Evolutionary conservation across 2,113 vertebrate genomes (phyloP), one percentile per base, ranked within the genome.

Genomic region (Noturus placidus): DNA sequence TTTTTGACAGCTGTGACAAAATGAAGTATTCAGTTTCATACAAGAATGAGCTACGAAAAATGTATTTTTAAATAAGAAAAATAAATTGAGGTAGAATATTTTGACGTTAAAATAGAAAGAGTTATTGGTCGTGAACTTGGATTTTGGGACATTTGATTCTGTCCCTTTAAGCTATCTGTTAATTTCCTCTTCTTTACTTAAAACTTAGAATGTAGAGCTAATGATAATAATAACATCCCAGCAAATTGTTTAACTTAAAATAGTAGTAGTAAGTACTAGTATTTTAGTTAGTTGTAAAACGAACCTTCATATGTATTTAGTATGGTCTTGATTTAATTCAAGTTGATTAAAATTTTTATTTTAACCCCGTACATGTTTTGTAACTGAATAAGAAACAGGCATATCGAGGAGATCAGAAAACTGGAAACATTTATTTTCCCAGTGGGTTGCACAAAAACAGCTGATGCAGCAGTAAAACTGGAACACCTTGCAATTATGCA

Each of bases 401-500:
- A 67, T 80, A 80, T 80, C 3, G 61, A 80, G 33, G 42, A 80
- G 2, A 25, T 86, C 2, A 33, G 63, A 13, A 25, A 8, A 30
- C 35, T 56, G 30, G 22, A 81, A 82, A 17, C 9, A 14, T 59
- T 54, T 56, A 38, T 25, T 82, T 82, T 82, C 9, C 50, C 67
- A 61, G 54, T 50, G 22, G 33, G 15, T 87, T 82, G 5, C 35
- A 46, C 65, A 82, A 70, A 69, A 72, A n/a, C 35, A 59, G 38
- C 30, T 35, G 52, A 86, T 14, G 35, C 76, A 52, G 30, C 61
- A 80, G 15, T 38, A 35, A 80, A 79, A 35, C 11, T 52, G 46
- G 27, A 56, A 38, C 33, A 61, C 56, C 17, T 72, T 74, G 54
- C 54, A 61, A 61, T 87, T 88, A 88, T 88, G 87, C 87, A 88